Evolutionary conservation across 2,797 vertebrate genomes (phyloP).

Genomic region (Sebastes hopkinsi): DNA sequence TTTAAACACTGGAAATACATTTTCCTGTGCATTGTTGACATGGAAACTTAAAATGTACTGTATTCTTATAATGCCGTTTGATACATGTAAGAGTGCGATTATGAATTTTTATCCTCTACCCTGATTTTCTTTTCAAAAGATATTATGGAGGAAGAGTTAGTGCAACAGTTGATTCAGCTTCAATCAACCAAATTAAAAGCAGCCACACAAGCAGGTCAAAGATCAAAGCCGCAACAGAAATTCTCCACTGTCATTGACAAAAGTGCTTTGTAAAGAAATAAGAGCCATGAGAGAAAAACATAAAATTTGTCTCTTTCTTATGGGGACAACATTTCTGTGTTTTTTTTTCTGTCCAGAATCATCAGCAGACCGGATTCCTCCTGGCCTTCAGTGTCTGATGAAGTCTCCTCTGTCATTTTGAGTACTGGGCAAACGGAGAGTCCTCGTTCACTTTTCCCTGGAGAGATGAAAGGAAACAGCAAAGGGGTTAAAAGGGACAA

Average conservation of each 20-base stretch:
- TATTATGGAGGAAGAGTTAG: too few relatives aligned
- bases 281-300: not conserved
- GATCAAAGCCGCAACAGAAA: too few relatives aligned
- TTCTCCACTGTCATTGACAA: not conserved
- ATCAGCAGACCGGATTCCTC: not conserved
- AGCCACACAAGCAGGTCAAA: too few relatives aligned
- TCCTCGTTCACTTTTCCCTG: constrained; percentile 79
- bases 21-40: too few relatives aligned
- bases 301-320: not conserved
- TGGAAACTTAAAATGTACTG: too few relatives aligned
- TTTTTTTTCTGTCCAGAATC: not conserved
- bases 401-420: constrained; percentile 69
- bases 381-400: not conserved
- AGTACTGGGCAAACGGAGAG: constrained; percentile 74
- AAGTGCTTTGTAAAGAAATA: constrained; percentile 20
- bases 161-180: too few relatives aligned
- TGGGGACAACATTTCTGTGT: not conserved
- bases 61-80: too few relatives aligned
- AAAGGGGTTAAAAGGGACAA: not conserved
- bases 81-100: too few relatives aligned
- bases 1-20: too few relatives aligned
- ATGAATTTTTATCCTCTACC: too few relatives aligned
- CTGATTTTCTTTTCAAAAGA: too few relatives aligned
- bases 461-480: not conserved
- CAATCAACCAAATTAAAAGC: too few relatives aligned